These are phyloP conservation scores for Argentina silus DNA, from an alignment of 2,797 vertebrate genomes.

Conservation along the genomic window DNA sequence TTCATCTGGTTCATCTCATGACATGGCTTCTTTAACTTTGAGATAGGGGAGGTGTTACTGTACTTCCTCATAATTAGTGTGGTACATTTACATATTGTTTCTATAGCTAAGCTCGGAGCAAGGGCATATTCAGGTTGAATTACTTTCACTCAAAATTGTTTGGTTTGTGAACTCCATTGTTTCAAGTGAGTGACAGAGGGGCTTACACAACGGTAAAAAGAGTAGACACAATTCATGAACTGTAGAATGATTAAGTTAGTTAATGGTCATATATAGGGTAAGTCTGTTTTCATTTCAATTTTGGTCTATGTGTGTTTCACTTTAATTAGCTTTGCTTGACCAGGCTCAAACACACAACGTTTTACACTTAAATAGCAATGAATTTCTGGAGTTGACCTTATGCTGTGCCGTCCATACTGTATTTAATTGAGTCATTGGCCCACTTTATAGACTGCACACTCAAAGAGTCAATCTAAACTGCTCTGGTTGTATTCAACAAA, in stretches of 20 bases:
- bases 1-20: conserved; percentile 47
- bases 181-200: not conserved
- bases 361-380: not conserved
- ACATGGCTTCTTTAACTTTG: not conserved
- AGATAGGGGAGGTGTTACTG: not conserved
- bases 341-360: not conserved
- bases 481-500: not conserved
- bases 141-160: not conserved
- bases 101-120: not conserved
- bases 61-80: not conserved
- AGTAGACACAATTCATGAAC: not conserved
- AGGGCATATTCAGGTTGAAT: not conserved
- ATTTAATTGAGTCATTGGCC: not conserved
- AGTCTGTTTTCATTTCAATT: not conserved
- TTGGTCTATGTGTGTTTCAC: not conserved
- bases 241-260: not conserved
- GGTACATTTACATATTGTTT: not conserved
- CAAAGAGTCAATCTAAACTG: not conserved
- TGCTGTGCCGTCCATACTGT: not conserved
- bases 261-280: not conserved
- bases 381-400: not conserved
- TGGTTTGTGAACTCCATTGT: not conserved
- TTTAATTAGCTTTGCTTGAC: conserved; percentile 1
- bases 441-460: too few relatives aligned
- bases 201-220: not conserved